Conservation (phyloP, 1,140 invertebrate genomes). For the Drepana arcuata region DNA sequence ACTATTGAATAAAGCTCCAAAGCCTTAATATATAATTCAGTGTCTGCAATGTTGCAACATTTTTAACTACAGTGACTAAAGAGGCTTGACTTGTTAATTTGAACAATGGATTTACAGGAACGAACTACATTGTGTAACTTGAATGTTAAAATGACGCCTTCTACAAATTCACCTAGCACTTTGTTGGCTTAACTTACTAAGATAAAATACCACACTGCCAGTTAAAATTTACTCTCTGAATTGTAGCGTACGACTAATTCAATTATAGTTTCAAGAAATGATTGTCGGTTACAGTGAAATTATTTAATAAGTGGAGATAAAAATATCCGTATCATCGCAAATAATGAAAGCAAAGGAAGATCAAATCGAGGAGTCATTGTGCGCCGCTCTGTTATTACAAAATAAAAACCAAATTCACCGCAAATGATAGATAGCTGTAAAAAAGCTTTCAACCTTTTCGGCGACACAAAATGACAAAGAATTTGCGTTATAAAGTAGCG, state of each 20-base stretch:
- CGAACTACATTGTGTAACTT: slow-evolving; percentile 32
- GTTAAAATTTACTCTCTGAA: no score
- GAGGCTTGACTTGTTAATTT: slow-evolving; percentile 35
- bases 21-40: no score
- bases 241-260: no score
- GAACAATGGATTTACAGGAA: slow-evolving; percentile 36
- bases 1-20: no score
- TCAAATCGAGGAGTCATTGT: slow-evolving; percentile 31
- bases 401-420: slow-evolving; percentile 28
- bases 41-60: no score
- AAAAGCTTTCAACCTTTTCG: slow-evolving; percentile 27
- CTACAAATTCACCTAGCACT: no score
- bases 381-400: slow-evolving; percentile 47
- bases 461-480: slow-evolving; percentile 47
- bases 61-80: slow-evolving; percentile 28
- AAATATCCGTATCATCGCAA: slow-evolving; percentile 56
- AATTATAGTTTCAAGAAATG: slow-evolving; percentile 21
- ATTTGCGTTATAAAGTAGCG: slow-evolving; percentile 47
- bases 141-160: slow-evolving; percentile 29
- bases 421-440: slow-evolving; percentile 27
- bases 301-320: no score
- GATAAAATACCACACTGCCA: no score
- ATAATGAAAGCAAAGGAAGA: slow-evolving; percentile 53
- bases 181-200: slow-evolving; percentile 8
- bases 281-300: no score